These are phyloP conservation scores for Phalacrocorax aristotelis DNA, from an alignment of 2,113 vertebrate species.

Conservation along the genomic window DNA sequence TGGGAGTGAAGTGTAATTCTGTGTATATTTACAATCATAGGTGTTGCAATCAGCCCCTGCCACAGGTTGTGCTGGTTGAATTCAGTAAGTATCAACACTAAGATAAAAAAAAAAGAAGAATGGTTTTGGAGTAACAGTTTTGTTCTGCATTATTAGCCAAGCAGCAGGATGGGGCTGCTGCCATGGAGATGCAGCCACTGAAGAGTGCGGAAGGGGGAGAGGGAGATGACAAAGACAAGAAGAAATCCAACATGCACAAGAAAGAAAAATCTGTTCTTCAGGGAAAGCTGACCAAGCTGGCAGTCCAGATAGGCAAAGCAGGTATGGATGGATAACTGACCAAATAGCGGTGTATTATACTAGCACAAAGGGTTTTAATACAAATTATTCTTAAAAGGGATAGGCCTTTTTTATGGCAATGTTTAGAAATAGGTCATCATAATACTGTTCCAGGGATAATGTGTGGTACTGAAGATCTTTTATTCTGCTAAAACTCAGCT, in stretches of 20 bases:
- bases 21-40: neutral
- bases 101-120: neutral
- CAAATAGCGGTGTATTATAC: neutral
- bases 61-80: neutral
- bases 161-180: conserved; percentile 96
- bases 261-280: conserved; percentile 98
- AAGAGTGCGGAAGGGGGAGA: conserved; percentile 97
- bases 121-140: neutral
- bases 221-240: conserved; percentile 91
- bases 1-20: neutral
- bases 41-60: neutral
- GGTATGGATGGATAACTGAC: conserved; percentile 70
- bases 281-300: conserved; percentile 97
- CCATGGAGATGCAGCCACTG: conserved; percentile 99
- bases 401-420: neutral
- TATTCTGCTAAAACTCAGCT: neutral
- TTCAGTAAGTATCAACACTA: neutral
- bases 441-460: neutral
- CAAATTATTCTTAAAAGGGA: neutral
- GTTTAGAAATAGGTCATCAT: neutral
- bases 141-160: conserved; percentile 83
- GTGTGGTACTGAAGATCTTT: neutral
- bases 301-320: conserved; percentile 98
- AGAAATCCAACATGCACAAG: conserved; percentile 89
- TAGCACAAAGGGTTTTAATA: neutral